A percentile compares a stretch with the other conserved stretches of the same genome.
Conservation (phyloP, 2,888 invertebrate species). For the Hirtodrosophila histrioides region DNA sequence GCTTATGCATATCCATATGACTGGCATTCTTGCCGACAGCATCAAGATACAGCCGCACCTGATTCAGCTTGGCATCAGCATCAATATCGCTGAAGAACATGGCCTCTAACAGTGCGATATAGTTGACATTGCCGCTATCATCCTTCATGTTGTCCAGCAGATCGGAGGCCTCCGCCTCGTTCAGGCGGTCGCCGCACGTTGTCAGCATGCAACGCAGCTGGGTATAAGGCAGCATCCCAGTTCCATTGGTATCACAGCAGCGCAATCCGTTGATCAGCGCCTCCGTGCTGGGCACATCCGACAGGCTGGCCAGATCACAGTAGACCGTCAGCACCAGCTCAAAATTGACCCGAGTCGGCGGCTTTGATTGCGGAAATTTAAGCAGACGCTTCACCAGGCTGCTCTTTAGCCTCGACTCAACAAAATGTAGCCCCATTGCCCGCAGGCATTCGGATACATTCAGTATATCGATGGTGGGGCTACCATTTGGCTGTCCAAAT, state of each 20-base stretch:
- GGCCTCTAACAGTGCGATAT: slow-evolving; percentile 9
- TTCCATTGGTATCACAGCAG: slow-evolving; percentile 1
- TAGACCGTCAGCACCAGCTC: slow-evolving; percentile 30
- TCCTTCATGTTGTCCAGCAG: slow-evolving; percentile 24
- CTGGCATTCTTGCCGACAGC: slow-evolving; percentile 26
- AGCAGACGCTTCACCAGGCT: background rate
- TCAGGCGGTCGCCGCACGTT: slow-evolving; percentile 18
- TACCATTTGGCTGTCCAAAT: background rate
- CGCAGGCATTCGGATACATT: slow-evolving; percentile 31
- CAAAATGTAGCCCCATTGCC: slow-evolving; percentile 29
- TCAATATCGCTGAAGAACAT: slow-evolving; percentile 8
- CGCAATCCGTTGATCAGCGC: slow-evolving; percentile 27
- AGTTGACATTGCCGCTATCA: slow-evolving; percentile 26
- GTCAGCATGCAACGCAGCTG: slow-evolving; percentile 20
- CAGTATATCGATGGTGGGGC: slow-evolving; percentile 4
- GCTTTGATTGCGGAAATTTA: slow-evolving; percentile 3
- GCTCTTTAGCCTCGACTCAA: background rate
- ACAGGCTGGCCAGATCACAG: slow-evolving; percentile 13
- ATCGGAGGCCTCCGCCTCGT: slow-evolving; percentile 3
- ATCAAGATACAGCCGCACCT: slow-evolving; percentile 21
- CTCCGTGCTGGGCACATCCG: slow-evolving; percentile 1
- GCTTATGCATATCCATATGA: slow-evolving; percentile 38
- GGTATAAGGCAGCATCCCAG: slow-evolving; percentile 3
- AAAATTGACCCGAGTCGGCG: slow-evolving; percentile 18
- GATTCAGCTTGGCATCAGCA: background rate